Conservation (phyloP, 2,888 invertebrate species). For the Adelognathus sp. region DNA sequence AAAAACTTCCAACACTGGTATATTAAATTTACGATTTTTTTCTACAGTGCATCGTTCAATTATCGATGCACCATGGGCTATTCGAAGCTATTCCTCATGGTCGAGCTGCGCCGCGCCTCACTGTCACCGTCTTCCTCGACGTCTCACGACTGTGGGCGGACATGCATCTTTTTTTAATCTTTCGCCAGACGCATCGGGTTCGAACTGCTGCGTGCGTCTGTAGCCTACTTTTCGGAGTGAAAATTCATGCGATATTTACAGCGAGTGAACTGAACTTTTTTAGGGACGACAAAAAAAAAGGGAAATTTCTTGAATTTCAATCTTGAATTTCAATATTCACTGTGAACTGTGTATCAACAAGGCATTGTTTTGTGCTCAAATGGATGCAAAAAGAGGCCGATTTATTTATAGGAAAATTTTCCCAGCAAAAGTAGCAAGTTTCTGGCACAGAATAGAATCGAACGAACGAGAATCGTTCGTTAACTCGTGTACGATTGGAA, state of each 20-base stretch:
- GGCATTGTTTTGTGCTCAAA: slow-evolving; percentile 33
- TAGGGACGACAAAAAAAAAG: background rate
- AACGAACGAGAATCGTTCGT: slow-evolving; percentile 28
- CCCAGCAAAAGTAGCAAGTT: slow-evolving; percentile 26
- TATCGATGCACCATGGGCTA: slow-evolving; percentile 28
- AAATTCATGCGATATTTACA: slow-evolving; percentile 39
- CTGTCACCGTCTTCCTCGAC: background rate
- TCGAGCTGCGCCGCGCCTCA: background rate
- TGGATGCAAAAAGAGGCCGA: slow-evolving; percentile 39
- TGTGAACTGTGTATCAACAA: background rate
- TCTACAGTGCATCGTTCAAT: slow-evolving; percentile 54
- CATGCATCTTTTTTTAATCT: background rate
- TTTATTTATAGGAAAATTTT: slow-evolving; percentile 50
- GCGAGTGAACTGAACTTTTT: background rate
- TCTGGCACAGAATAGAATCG: slow-evolving; percentile 36
- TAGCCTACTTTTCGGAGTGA: slow-evolving; percentile 49
- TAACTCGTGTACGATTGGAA: slow-evolving; percentile 1
- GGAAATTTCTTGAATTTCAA: too few relatives aligned
- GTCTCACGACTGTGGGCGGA: background rate
- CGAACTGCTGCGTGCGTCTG: slow-evolving; percentile 5
- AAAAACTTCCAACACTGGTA: too few relatives aligned
- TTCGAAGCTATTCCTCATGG: background rate
- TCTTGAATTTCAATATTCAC: background rate
- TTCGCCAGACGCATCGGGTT: slow-evolving; percentile 4
- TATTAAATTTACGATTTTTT: too few relatives aligned